phyloP scores from a whole-genome alignment of 2,797 vertebrate genomes.

The Lindbergichthys nudifrons region DNA sequence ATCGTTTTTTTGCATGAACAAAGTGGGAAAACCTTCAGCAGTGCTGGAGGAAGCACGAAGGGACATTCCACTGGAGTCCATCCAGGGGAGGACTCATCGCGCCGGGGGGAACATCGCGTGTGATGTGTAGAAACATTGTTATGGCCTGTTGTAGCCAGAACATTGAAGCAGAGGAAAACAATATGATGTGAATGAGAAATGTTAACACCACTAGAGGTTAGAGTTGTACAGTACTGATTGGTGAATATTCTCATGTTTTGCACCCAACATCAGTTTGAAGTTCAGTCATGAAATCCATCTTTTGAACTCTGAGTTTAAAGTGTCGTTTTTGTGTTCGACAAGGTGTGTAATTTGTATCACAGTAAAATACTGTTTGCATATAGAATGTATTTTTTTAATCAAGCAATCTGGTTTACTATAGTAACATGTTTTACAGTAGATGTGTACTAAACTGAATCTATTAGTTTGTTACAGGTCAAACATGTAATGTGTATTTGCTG shows the following conservation, averaged over 20 bases:
- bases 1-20: too few relatives aligned
- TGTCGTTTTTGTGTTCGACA: neutral
- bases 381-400: neutral
- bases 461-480: neutral
- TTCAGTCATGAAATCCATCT: neutral
- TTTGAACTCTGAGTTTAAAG: neutral
- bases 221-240: neutral
- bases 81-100: slow-evolving; percentile 54
- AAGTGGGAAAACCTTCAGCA: slow-evolving; percentile 23
- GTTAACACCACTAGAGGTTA: neutral
- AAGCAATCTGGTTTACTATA: neutral
- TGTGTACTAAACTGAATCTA: neutral
- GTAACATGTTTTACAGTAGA: neutral
- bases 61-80: slow-evolving; percentile 69
- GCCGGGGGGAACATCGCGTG: slow-evolving; percentile 52
- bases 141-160: slow-evolving; percentile 12
- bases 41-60: slow-evolving; percentile 44
- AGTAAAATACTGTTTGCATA: neutral
- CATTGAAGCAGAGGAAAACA: neutral
- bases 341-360: neutral
- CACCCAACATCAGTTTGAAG: neutral
- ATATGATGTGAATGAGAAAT: neutral
- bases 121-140: slow-evolving; percentile 27
- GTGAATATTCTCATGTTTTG: neutral
- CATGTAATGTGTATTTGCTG: neutral